phyloP scores from a whole-genome alignment of 2,888 invertebrate species.

The Heliconius sara region DNA sequence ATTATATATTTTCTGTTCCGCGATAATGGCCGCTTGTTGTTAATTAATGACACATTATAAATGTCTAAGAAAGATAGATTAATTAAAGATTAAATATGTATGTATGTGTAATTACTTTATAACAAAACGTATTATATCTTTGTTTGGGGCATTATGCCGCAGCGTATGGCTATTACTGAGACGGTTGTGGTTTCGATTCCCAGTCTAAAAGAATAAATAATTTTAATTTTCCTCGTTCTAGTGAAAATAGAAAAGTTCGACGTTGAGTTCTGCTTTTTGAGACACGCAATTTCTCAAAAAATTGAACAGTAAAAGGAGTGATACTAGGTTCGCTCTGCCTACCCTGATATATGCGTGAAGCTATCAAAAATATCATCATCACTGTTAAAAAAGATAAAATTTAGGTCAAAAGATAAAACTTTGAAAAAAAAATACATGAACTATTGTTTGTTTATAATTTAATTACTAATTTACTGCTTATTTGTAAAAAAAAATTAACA shows the following conservation, averaged over 20 bases:
- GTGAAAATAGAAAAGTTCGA: too few relatives aligned
- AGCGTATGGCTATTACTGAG: neutral
- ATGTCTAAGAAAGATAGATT: neutral
- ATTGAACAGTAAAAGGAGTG: too few relatives aligned
- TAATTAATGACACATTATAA: constrained; percentile 3
- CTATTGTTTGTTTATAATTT: neutral
- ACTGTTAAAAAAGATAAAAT: neutral
- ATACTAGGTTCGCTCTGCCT: too few relatives aligned
- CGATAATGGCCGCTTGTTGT: neutral
- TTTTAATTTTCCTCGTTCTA: neutral
- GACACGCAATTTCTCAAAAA: too few relatives aligned
- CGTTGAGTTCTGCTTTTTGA: too few relatives aligned
- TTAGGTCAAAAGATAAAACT: neutral
- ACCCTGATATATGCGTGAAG: too few relatives aligned
- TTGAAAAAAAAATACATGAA: neutral
- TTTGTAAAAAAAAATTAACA: neutral
- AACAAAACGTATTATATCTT: neutral
- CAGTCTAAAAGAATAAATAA: neutral
- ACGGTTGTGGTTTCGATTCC: neutral
- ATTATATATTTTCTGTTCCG: neutral
- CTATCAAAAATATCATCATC: neutral
- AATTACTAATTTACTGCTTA: neutral
- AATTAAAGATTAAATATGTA: neutral
- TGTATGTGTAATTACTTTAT: neutral
- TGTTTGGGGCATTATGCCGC: neutral